Evolutionary conservation across 2,888 invertebrate genomes (phyloP), one percentile per base, ranked within the genome.

Genomic region (Chydorus sphaericus): DNA sequence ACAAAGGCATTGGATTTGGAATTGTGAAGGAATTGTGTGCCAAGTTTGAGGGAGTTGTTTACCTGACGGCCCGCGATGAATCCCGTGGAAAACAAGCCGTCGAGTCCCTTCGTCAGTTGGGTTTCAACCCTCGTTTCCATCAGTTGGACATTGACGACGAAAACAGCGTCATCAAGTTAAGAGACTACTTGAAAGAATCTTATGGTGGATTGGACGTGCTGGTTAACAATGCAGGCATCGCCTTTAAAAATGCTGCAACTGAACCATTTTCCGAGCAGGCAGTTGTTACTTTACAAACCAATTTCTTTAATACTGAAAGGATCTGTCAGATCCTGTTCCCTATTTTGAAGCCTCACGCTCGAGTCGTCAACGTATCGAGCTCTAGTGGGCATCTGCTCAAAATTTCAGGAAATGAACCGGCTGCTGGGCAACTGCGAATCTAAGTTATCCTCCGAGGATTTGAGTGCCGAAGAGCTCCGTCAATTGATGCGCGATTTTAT

Each of bases 281-380:
- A 5, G 26, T 14, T n/a, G 14, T n/a, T 28, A 16, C 18, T 10
- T 1, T 44, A 28, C 44, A 44, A 44, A 44, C 44, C 5, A 44
- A 44, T 23, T 44, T 23, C n/a, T 44, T 44, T 16, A 23, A 44
- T 10, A 44, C 44, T 14, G 14, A 26, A 2, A 23, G 44, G 3
- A n/a, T 10, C 11, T 85, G 85, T 55, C 74, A 81, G 52, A 70
- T 76, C 1, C 67, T 89, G 8, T 85, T 85, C 68, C 85, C 87
- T 1, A 65, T 88, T 14, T 68, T 89, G 4, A 73, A 75, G 56
- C 71, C 79, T 39, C 77, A 83, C 63, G 83, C 83, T 0, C 76
- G 82, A 64, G 85, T 88, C 10, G 80, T 86, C 0, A 84, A 86
- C 63, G 71, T 88, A 0, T 84, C 85, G 0, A 85, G 85, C 60